phyloP scores from a whole-genome alignment of 2,888 invertebrate species.

The Sericinus montela region DNA sequence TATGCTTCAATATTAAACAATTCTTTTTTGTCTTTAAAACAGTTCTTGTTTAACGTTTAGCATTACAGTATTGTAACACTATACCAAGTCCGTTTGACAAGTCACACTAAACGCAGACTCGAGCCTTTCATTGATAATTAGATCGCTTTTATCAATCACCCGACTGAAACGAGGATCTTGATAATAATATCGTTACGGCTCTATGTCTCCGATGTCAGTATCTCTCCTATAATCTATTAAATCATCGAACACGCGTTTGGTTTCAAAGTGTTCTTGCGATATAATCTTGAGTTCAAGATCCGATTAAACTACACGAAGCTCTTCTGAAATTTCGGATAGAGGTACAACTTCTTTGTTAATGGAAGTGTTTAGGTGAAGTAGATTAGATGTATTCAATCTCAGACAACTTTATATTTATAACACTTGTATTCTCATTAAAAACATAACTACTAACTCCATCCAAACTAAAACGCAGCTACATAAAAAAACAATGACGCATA shows the following conservation, averaged over 20 bases:
- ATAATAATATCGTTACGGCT: constrained; percentile 3
- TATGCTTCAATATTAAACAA: too few relatives aligned
- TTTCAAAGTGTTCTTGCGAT: not conserved
- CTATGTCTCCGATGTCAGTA: not conserved
- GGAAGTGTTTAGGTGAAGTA: too few relatives aligned
- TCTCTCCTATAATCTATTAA: not conserved
- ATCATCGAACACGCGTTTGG: not conserved
- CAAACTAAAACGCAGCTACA: too few relatives aligned
- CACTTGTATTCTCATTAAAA: too few relatives aligned
- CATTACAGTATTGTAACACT: not conserved
- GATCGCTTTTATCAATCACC: constrained; percentile 3
- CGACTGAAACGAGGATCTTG: constrained; percentile 4
- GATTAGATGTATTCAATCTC: too few relatives aligned
- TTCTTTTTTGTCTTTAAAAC: too few relatives aligned
- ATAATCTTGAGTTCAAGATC: constrained; percentile 3
- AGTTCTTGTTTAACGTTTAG: too few relatives aligned
- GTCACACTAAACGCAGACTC: not conserved
- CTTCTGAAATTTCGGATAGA: too few relatives aligned
- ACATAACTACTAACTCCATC: too few relatives aligned
- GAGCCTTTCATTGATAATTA: constrained; percentile 1
- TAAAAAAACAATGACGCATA: too few relatives aligned
- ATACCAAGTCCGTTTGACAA: not conserved
- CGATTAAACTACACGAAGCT: not conserved
- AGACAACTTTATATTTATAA: too few relatives aligned
- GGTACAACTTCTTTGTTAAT: too few relatives aligned